These are phyloP conservation scores for Gonocerus acuteangulatus DNA, from an alignment of 2,888 invertebrate species.

Conservation along the genomic window DNA sequence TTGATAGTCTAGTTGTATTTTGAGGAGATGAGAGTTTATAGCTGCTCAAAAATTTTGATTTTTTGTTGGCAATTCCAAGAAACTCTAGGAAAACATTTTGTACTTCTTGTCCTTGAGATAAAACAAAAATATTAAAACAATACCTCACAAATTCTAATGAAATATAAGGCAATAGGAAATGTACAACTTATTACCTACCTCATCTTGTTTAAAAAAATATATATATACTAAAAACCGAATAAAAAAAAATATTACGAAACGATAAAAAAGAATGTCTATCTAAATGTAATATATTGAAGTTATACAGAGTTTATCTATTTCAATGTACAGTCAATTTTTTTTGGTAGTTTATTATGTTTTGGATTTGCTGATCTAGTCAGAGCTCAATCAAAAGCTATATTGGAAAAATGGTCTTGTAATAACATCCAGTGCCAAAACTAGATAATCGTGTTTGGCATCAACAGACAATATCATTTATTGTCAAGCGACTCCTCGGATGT, in stretches of 20 bases:
- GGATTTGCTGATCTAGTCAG: conserved; percentile 32
- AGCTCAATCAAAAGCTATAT: conserved; percentile 34
- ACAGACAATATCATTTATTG: conserved; percentile 29
- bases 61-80: conserved; percentile 14
- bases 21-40: conserved; percentile 28
- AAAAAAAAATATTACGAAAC: not conserved
- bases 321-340: conserved; percentile 32
- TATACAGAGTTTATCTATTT: conserved; percentile 26
- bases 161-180: conserved; percentile 33
- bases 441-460: conserved; percentile 24
- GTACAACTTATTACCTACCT: conserved; percentile 36
- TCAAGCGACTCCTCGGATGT: conserved; percentile 28
- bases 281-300: conserved; percentile 23
- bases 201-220: conserved; percentile 28
- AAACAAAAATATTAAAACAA: conserved; percentile 18
- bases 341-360: conserved; percentile 27
- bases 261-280: not conserved
- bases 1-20: conserved; percentile 19
- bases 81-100: conserved; percentile 20
- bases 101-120: conserved; percentile 1
- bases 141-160: conserved; percentile 32
- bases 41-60: conserved; percentile 31
- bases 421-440: conserved; percentile 11
- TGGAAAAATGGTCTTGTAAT: conserved; percentile 1
- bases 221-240: no score